These are phyloP conservation scores for Nanorana parkeri DNA, from an alignment of 2,113 vertebrate species.

Conservation along the genomic window DNA sequence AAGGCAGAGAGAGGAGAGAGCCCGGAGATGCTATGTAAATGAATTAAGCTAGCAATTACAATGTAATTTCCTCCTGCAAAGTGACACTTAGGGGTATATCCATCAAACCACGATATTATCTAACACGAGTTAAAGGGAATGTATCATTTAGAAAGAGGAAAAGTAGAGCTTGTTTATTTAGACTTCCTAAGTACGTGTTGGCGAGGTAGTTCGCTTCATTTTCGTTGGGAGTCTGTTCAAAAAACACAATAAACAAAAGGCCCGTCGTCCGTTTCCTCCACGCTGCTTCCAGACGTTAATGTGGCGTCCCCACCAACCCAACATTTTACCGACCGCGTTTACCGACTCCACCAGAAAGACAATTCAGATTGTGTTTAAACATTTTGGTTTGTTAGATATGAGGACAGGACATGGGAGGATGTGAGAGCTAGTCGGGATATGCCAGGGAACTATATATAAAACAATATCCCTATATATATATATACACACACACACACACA, in stretches of 20 bases:
- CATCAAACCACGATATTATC: slow-evolving; percentile 35
- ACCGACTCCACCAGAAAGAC: no score
- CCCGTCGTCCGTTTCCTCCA: no score
- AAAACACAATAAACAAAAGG: background rate
- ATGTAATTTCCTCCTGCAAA: slow-evolving; percentile 46
- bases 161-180: slow-evolving; percentile 1
- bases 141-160: slow-evolving; percentile 27
- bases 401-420: no score
- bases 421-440: no score
- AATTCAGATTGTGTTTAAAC: no score
- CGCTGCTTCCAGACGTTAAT: no score
- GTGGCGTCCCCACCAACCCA: no score
- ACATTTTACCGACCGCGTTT: no score
- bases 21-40: slow-evolving; percentile 34
- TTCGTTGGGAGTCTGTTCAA: background rate
- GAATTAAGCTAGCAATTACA: slow-evolving; percentile 47
- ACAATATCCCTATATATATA: no score
- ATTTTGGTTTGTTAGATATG: no score
- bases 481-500: no score
- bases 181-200: slow-evolving; percentile 22
- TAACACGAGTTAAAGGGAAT: slow-evolving; percentile 22
- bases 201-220: background rate
- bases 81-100: slow-evolving; percentile 47
- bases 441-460: no score
- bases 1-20: slow-evolving; percentile 20